Base-by-base conservation (phyloP, 2,797 vertebrate genomes). In the Sebastes nivosus region DNA sequence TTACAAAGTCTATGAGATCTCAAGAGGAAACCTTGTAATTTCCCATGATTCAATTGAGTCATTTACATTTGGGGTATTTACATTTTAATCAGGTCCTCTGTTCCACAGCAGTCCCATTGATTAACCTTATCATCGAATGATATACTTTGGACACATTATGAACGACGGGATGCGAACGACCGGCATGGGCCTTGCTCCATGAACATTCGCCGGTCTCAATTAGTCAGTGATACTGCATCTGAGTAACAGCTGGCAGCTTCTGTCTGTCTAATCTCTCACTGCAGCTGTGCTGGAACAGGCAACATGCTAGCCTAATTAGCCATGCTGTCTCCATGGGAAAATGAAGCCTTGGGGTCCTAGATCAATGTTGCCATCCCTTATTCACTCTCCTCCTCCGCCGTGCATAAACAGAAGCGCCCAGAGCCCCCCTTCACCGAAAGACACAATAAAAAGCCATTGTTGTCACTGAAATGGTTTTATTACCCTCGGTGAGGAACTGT, bases 241-340 rank as follows among this genome's bases (percentile, higher is more conserved):
- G 93, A 94, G 89, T 90, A 96, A 96, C 95, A 96, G 94, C 95
- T 96, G 95, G 95, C 94, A 94, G 90, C 93, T 92, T 95, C 93
- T 95, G 94, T 93, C 93, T 94, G 91, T 92, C 93, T 95, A 96
- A 96, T 96, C 94, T 96, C 94, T 94, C 90, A 90, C 77, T 94
- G 94, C 95, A 96, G 96, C 94, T 96, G 95, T 95, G 93, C 91
- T 92, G 93, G 94, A 94, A 92, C 93, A 94, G 90, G 85, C 94
- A 93, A 94, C 95, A 93, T 95, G 93, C 93, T 95, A 92, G 93
- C 90, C 93, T 96, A 96, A 96, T 96, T 95, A 96, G 95, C 95
- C 93, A 91, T 94, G 94, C 88, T 94, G 91, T 92, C 94, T 94
- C 94, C 88, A 94, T 89, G 94, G 94, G 94, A 93, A 95, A 95